Base-by-base conservation (phyloP, 2,888 invertebrate species). In the Microplitis deprimator region DNA sequence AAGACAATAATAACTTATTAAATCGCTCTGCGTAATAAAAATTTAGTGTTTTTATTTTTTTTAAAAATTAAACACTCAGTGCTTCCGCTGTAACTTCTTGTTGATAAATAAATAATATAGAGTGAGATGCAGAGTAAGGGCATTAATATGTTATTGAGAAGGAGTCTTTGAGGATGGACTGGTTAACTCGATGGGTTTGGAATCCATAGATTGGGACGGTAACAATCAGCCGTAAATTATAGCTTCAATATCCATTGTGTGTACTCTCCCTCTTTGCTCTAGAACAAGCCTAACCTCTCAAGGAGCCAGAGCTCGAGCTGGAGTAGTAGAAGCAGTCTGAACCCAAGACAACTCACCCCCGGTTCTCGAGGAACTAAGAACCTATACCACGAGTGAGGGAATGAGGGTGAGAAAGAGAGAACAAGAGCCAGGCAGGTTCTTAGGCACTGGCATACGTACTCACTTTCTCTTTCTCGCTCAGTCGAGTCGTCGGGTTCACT, bases 171-270 rank as follows among this genome's bases (percentile, higher is more conserved):
- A 50, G 50, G 50, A 50, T 50, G 50, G 50, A 50, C 50, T 50
- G 16, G 79, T 79, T 78, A 74, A 79, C 81, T 79, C 73, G 81
- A 78, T 82, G 76, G 83, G 71, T 67, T 71, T 84, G 87, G 89
- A 89, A 89, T 89, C 88, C 87, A 89, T 89, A 89, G 89, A 89
- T 89, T 88, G 89, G 86, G 84, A 83, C 83, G 86, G 86, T 88
- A 89, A 90, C 89, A 89, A 89, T 90, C 89, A 90, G 87, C 89
- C 89, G 89, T 90, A 89, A 90, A 90, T 90, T 90, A 90, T 89
- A 88, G 89, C 88, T 87, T 89, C 89, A 90, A 90, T 90, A 90
- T 90, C 89, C 89, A 90, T 90, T 90, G 89, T 89, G 88, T 89
- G 88, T 86, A 86, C 86, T 86, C 83, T 83, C 59, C 86, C 29